These are phyloP conservation scores for Stenchaetothrips biformis DNA, from an alignment of 2,888 invertebrate genomes.

Conservation along the genomic window DNA sequence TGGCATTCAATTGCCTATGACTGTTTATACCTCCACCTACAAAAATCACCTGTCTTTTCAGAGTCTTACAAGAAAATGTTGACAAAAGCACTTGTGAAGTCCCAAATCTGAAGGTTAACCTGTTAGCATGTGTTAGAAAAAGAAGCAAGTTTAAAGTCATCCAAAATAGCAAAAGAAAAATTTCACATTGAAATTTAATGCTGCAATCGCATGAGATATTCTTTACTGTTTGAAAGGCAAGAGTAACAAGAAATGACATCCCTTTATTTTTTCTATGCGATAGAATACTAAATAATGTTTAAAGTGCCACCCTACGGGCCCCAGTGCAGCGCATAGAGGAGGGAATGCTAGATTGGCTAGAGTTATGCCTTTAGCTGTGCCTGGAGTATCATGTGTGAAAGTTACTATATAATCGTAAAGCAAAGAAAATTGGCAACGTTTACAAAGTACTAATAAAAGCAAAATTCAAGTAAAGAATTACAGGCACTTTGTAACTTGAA, in stretches of 20 bases:
- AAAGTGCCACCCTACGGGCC: background rate
- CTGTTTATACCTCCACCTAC: conserved; percentile 24
- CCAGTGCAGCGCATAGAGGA: conserved; percentile 5
- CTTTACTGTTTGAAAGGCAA: too few species aligned
- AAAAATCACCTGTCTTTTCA: conserved; percentile 23
- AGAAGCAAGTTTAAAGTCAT: background rate
- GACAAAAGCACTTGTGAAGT: background rate
- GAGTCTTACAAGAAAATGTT: background rate
- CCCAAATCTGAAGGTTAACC: background rate
- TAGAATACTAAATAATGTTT: background rate
- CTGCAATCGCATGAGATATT: too few species aligned
- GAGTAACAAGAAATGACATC: background rate
- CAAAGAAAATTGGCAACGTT: background rate
- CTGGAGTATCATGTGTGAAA: background rate
- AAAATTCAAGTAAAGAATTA: background rate
- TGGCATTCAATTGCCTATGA: conserved; percentile 53
- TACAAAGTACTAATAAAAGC: background rate
- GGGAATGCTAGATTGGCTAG: background rate
- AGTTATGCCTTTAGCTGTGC: background rate
- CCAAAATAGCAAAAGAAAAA: background rate
- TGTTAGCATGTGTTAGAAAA: background rate
- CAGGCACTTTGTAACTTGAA: too few species aligned
- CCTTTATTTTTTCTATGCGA: background rate
- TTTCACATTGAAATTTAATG: too few species aligned
- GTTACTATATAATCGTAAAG: conserved; percentile 2